Percentiles rank a stretch among this genome's conserved stretches.
Conservation (phyloP, 2,113 vertebrate genomes). For the Eulacestoma nigropectus region DNA sequence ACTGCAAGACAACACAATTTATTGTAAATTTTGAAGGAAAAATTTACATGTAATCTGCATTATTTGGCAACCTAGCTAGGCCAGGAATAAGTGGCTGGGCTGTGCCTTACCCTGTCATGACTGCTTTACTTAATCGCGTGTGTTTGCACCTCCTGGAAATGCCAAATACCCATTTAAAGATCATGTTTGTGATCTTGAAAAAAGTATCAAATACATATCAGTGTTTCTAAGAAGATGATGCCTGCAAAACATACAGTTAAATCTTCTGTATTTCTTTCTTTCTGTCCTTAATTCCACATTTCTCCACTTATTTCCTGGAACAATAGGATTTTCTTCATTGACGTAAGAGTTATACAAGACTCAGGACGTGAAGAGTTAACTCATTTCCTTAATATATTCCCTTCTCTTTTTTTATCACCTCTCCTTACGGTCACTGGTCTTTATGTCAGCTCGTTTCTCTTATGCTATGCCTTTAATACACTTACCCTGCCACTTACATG, state of each 20-base stretch:
- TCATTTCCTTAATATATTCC: constrained; percentile 37
- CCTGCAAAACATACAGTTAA: not conserved
- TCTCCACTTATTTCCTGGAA: not conserved
- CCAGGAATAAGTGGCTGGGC: not conserved
- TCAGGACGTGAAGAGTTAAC: not conserved
- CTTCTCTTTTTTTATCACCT: constrained; percentile 25
- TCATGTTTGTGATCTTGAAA: not conserved
- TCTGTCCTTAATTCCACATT: not conserved
- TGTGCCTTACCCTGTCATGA: not conserved
- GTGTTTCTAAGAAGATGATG: not conserved
- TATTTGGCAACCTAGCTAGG: not conserved
- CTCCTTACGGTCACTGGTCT: constrained; percentile 59
- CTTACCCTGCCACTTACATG: constrained; percentile 49
- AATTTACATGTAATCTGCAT: not conserved
- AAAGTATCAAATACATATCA: not conserved
- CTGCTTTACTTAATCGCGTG: fast-evolving
- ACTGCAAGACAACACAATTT: not conserved
- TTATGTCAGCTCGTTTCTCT: constrained; percentile 50
- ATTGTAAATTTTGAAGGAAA: not conserved
- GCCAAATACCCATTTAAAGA: not conserved
- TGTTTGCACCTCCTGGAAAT: not conserved
- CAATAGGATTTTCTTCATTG: not conserved
- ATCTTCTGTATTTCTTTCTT: not conserved
- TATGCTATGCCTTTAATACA: constrained; percentile 52
- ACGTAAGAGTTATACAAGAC: not conserved